A percentile compares a stretch with the other conserved stretches of the same genome.
These are phyloP conservation scores for Apolygus lucorum DNA, from an alignment of 1,140 invertebrate species.

Conservation along the genomic window DNA sequence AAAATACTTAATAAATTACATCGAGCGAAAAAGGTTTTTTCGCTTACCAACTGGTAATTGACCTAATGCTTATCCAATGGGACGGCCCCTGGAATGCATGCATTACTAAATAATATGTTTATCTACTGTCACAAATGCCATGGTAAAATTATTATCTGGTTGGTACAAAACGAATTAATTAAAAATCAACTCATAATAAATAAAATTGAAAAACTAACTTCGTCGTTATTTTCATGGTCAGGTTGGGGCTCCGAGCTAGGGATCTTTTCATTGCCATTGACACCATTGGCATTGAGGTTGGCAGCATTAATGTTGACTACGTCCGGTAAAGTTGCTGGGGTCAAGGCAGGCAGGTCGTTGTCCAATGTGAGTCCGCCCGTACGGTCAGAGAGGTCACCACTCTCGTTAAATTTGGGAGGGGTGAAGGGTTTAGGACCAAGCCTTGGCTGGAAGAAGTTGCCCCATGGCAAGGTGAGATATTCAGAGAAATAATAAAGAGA, in stretches of 20 bases:
- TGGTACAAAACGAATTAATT: too few relatives aligned
- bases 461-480: too few relatives aligned
- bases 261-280: slow-evolving; percentile 21
- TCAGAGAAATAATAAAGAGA: too few relatives aligned
- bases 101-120: too few relatives aligned
- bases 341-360: not conserved
- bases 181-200: too few relatives aligned
- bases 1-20: too few relatives aligned
- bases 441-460: slow-evolving; percentile 56
- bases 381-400: slow-evolving; percentile 38
- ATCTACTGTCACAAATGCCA: too few relatives aligned
- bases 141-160: too few relatives aligned
- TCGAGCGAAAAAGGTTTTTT: too few relatives aligned
- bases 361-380: slow-evolving; percentile 34
- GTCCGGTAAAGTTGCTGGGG: slow-evolving; percentile 18
- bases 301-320: slow-evolving; percentile 14
- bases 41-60: too few relatives aligned
- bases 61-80: too few relatives aligned
- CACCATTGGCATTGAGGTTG: slow-evolving; percentile 18
- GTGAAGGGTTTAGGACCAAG: slow-evolving; percentile 75
- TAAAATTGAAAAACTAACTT: slow-evolving; percentile 10
- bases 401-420: slow-evolving; percentile 48
- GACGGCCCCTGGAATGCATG: too few relatives aligned
- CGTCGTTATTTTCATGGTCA: slow-evolving; percentile 24
- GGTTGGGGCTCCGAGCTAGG: slow-evolving; percentile 22